Base-by-base conservation (phyloP, 2,113 vertebrate genomes). In the Chaetodon auriga region DNA sequence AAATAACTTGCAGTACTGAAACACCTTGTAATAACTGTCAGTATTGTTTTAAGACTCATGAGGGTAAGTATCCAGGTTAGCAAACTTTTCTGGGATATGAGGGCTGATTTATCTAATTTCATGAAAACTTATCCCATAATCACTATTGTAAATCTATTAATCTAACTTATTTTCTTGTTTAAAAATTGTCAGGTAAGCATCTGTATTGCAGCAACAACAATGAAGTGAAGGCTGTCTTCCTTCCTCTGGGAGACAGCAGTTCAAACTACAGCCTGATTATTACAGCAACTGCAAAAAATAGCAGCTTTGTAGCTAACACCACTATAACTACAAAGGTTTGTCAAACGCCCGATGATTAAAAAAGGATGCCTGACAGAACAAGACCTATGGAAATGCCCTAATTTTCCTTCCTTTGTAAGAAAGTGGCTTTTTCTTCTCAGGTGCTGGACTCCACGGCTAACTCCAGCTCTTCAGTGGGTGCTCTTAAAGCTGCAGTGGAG, bases 191-290 rank as follows among this genome's bases (percentile, higher is more conserved):
- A 98, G 97, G 94, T 57, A 83, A 94, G 81, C 75, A 95, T 93
- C 90, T 98, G 41, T 90, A 94, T 49, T 98, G 97, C 87, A 96
- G 96, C 45, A 55, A 72, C 0, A 80, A 92, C 30, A 81, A 79
- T 30, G 82, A 75, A 16, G 89, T 96, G 36, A 89, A 89, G 7
- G 90, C 90, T 1, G 76, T 96, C 57, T 97, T 96, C 90, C 94
- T 99, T 81, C 97, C 97, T 5, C 89, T 93, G 30, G 98, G 97
- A 87, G 81, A 96, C 71, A 90, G 91, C 61, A 84, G 79, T 35
- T 83, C 88, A 14, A 51, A 95, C 76, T 95, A 95, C 53, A 46
- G 55, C 5, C 69, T 96, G 85, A 89, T 71, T 2, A 73, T 99
- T 51, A 90, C 65, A 55, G 92, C 96, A 71, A 95, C 86, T 53